phyloP scores from a whole-genome alignment of 2,888 invertebrate genomes.

The Dolomedes plantarius region DNA sequence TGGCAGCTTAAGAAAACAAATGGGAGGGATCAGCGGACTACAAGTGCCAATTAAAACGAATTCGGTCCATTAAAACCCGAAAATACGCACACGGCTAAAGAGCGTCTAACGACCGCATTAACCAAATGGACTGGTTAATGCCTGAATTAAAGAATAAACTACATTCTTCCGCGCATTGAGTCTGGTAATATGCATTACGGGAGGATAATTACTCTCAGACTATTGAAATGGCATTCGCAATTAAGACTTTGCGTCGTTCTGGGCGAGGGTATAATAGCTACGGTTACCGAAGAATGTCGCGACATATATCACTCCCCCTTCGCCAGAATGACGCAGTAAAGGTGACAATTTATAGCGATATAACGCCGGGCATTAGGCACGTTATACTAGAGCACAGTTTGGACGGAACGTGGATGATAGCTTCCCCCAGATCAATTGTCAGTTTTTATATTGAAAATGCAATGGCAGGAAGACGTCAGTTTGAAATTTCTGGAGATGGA shows the following conservation, averaged over 20 bases:
- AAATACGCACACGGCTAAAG: background rate
- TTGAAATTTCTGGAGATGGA: too few relatives aligned
- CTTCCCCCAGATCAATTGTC: too few relatives aligned
- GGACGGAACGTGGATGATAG: too few relatives aligned
- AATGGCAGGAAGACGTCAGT: too few relatives aligned
- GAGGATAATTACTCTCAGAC: background rate
- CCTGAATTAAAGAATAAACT: slow-evolving; percentile 10
- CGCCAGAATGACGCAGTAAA: too few relatives aligned
- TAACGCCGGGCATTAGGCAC: too few relatives aligned
- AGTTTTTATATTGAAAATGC: too few relatives aligned
- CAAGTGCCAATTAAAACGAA: background rate
- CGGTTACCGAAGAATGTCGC: background rate
- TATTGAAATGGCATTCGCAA: background rate
- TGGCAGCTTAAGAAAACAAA: background rate
- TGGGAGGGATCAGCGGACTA: background rate
- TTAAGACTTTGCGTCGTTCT: background rate
- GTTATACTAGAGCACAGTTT: too few relatives aligned
- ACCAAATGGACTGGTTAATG: background rate
- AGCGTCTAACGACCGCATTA: background rate
- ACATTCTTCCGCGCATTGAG: background rate
- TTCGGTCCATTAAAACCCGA: background rate
- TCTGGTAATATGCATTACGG: background rate
- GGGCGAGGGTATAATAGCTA: background rate
- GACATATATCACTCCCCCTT: too few relatives aligned
- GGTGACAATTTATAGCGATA: too few relatives aligned